Conservation (phyloP, 2,113 vertebrate genomes). For the Acrocephalus kingi region DNA sequence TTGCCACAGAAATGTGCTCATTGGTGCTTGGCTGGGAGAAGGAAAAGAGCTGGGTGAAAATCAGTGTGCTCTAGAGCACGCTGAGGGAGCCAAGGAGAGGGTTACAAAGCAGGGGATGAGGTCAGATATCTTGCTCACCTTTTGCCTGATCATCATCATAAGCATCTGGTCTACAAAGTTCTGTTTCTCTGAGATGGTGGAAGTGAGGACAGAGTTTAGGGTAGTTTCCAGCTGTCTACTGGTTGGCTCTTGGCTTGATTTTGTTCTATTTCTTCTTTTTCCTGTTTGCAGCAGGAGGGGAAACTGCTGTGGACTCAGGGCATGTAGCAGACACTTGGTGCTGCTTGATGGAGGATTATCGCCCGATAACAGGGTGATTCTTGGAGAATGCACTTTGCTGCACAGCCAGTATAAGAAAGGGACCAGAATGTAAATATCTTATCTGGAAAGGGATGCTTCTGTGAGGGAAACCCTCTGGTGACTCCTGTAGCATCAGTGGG, state of each 20-base stretch:
- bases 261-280: not conserved
- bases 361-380: not conserved
- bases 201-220: not conserved
- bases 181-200: not conserved
- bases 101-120: not conserved
- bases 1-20: not conserved
- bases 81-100: not conserved
- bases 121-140: not conserved
- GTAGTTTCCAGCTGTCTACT: not conserved
- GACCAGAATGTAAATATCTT: not conserved
- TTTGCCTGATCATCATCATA: not conserved
- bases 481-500: not conserved
- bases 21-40: not conserved
- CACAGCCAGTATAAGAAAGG: not conserved
- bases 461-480: not conserved
- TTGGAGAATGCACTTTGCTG: not conserved
- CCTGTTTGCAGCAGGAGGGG: not conserved
- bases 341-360: constrained; percentile 30
- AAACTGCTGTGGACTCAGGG: not conserved
- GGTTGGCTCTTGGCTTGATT: not conserved
- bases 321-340: not conserved
- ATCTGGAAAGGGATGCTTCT: not conserved
- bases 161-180: not conserved
- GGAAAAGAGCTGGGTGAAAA: not conserved
- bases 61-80: not conserved